Evolutionary conservation across 2,797 vertebrate species (phyloP), one percentile per base, ranked within the genome.

Genomic region (Petrocephalus sullivani): DNA sequence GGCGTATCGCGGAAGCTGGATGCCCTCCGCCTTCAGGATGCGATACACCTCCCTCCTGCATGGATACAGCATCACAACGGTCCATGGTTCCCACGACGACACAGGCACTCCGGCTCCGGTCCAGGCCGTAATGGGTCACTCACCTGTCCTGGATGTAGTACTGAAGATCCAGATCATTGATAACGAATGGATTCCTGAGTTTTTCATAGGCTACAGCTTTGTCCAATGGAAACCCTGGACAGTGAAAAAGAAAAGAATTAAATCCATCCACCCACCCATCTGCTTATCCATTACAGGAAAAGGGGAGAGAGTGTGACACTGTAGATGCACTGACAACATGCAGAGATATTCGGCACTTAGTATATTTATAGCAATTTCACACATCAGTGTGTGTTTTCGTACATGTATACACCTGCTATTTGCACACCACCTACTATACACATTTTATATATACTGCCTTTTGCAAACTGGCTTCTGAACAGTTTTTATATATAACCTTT

Each of bases 71-170:
- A 75, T 75, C 67, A 75, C 67, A 41, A 88, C 2, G 41, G 75
- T 5, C 49, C 41, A 49, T 9, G 16, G 67, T 75, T 75, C 19
- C 67, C 67, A 41, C 0, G 4, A 41, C 4, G 1, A 75, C 67
- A 71, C 33, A 37, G 67, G 37, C 33, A 41, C 14, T 71, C 67
- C 16, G 67, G 33, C 67, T 3, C 49, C 16, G 14, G 8, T 1
- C 23, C 23, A 54, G 49, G n/a, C 5, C 23, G 2, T 21, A n/a
- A 10, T 23, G 33, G 37, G 8, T 84, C 89, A 23, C 94, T 95
- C 93, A 97, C 97, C 97, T 96, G 94, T 97, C 97, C 93, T 97
- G 97, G 93, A 97, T 97, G 87, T 94, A 95, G 95, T 97, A 97
- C 91, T 97, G 97, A 94, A 97, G 96, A 94, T 97, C 95, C 94